Evolutionary conservation across 2,113 vertebrate genomes (phyloP), one percentile per base, ranked within the genome.

Genomic region (Ctenomys sociabilis): DNA sequence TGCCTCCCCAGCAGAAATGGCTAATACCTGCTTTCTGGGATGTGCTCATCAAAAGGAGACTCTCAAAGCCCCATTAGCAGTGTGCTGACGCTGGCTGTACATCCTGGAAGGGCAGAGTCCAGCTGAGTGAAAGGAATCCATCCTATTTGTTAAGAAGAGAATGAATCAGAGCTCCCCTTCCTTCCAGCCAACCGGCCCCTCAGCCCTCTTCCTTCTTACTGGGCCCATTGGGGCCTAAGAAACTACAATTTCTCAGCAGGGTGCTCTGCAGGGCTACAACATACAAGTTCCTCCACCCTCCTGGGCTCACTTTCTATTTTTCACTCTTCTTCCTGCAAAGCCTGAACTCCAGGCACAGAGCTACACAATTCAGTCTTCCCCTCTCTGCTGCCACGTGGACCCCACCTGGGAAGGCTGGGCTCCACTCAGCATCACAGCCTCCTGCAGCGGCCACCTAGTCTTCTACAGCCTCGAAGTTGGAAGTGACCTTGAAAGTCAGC

Each of bases 31-130:
- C 97, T 97, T 97, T 93, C 97, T 94, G 83, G 22, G 96, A 89
- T 88, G n/a, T 95, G 45, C 1, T 72, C 66, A 94, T 93, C 96
- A 97, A 88, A 96, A 97, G 97, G 90, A 97, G 85, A 64, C 82
- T 97, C 95, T 96, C 81, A 94, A 95, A 98, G 97, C 19, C 0
- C 97, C 28, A 83, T 88, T 91, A 93, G 97, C 63, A 94, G 82
- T 75, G 78, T 87, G 96, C 98, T 91, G 95, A 81, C 63, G 91
- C 92, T 93, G 94, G n/a, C 95, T 96, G 28, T 93, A 89, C 81
- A 13, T 93, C 93, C 88, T 28, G 10, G 97, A 97, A 97, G 97
- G 98, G 93, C 97, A 85, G 88, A 97, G 97, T 86, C 96, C 97
- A 64, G 96, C 5, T 13, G 92, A 94, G 97, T 90, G 96, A 66